Conservation (phyloP, 2,113 vertebrate genomes). For the Neolamprologus variostigma region DNA sequence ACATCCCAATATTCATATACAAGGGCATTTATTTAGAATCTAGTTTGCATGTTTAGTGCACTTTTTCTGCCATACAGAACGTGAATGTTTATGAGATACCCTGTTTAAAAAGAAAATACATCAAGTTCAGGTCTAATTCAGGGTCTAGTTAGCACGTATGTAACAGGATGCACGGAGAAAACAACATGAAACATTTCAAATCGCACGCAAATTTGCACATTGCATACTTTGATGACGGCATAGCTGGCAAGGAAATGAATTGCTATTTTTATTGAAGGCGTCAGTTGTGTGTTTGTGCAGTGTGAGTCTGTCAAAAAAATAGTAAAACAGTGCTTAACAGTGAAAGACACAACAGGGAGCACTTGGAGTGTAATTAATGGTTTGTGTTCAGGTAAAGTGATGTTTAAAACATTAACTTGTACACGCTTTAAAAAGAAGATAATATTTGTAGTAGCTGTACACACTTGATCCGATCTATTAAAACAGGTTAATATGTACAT, state of each 20-base stretch:
- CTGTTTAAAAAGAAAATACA: background rate
- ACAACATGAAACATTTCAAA: background rate
- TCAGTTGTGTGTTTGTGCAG: background rate
- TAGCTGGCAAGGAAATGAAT: background rate
- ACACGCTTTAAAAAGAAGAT: background rate
- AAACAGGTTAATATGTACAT: background rate
- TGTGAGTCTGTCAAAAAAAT: background rate
- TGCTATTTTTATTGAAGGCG: background rate
- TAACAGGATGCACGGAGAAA: background rate
- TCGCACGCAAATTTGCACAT: background rate
- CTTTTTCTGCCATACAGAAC: background rate
- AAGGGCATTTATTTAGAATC: background rate
- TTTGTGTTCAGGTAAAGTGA: background rate
- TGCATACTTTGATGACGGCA: background rate
- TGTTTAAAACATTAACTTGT: background rate
- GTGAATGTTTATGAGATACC: conserved; percentile 7
- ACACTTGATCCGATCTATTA: background rate
- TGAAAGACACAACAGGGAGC: background rate
- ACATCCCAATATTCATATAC: conserved; percentile 7
- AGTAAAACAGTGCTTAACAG: background rate
- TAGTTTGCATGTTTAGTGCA: background rate
- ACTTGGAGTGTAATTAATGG: background rate
- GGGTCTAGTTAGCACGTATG: background rate
- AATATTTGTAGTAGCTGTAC: background rate
- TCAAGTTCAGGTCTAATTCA: background rate